Percentiles rank a stretch among this genome's conserved stretches.
phyloP scores from a whole-genome alignment of 2,113 vertebrate species.

The Ochotona curzoniae region DNA sequence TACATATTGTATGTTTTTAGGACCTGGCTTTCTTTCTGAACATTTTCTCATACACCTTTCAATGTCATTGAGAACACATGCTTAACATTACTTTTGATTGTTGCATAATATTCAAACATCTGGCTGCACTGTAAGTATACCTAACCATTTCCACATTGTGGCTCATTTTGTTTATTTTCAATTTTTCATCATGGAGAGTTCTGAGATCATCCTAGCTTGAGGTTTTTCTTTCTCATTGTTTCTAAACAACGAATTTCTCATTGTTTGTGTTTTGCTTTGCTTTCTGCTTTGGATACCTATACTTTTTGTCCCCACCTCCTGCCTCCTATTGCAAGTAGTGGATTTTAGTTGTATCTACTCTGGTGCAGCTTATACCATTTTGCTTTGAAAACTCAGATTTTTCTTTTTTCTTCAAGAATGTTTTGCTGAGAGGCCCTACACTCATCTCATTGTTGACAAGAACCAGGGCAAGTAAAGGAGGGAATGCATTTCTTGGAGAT shows the following conservation, averaged over 20 bases:
- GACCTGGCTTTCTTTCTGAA: slow-evolving; percentile 40
- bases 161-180: slow-evolving; percentile 23
- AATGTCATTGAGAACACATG: slow-evolving; percentile 11
- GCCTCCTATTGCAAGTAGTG: slow-evolving; percentile 5
- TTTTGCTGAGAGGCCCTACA: not conserved
- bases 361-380: slow-evolving; percentile 16
- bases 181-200: slow-evolving; percentile 38
- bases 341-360: slow-evolving; percentile 42
- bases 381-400: not conserved
- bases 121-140: slow-evolving; percentile 29
- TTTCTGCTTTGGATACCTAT: slow-evolving; percentile 48
- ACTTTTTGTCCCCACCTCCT: slow-evolving; percentile 31
- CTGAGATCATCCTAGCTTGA: not conserved
- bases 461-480: no score
- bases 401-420: not conserved
- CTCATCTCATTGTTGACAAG: no score
- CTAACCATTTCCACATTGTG: slow-evolving; percentile 36
- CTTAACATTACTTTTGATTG: slow-evolving; percentile 19
- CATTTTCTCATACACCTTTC: slow-evolving; percentile 24
- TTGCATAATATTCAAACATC: slow-evolving; percentile 65
- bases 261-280: slow-evolving; percentile 42
- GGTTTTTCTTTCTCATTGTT: not conserved
- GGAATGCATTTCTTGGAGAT: no score
- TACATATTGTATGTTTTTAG: not conserved
- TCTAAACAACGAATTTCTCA: slow-evolving; percentile 49